Evolutionary conservation across 2,797 vertebrate genomes (phyloP).

Genomic region (Falco rusticolus): DNA sequence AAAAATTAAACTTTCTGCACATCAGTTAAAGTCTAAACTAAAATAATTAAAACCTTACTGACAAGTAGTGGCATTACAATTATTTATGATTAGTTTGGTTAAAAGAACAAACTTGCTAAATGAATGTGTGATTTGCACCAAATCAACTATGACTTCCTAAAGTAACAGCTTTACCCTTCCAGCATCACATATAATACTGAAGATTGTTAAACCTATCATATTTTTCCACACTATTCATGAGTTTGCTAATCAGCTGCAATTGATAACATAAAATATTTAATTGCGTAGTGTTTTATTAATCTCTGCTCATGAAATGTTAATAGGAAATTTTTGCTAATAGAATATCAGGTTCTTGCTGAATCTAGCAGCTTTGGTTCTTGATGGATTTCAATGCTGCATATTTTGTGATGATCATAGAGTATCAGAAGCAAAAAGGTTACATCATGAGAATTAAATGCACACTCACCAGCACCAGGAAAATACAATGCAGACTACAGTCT

Average conservation of each 20-base stretch:
- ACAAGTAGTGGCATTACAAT: background rate
- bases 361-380: background rate
- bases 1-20: conserved; percentile 19
- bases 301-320: conserved; percentile 72
- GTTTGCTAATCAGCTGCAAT: conserved; percentile 63
- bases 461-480: background rate
- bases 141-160: background rate
- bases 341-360: conserved; percentile 16
- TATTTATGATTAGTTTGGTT: conserved; percentile 7
- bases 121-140: background rate
- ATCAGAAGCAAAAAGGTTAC: conserved; percentile 23
- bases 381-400: conserved; percentile 14
- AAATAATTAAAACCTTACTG: conserved; percentile 26
- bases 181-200: background rate
- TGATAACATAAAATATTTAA: conserved; percentile 73
- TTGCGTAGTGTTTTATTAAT: conserved; percentile 76
- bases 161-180: background rate
- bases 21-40: background rate
- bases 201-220: background rate
- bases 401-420: background rate
- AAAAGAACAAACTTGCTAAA: conserved; percentile 15
- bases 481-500: background rate
- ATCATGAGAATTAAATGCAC: background rate
- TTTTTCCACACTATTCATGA: conserved; percentile 14
- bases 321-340: conserved; percentile 43